Evolutionary conservation across 2,113 vertebrate species (phyloP).

Genomic region (Sinocyclocheilus maitianheensis): DNA sequence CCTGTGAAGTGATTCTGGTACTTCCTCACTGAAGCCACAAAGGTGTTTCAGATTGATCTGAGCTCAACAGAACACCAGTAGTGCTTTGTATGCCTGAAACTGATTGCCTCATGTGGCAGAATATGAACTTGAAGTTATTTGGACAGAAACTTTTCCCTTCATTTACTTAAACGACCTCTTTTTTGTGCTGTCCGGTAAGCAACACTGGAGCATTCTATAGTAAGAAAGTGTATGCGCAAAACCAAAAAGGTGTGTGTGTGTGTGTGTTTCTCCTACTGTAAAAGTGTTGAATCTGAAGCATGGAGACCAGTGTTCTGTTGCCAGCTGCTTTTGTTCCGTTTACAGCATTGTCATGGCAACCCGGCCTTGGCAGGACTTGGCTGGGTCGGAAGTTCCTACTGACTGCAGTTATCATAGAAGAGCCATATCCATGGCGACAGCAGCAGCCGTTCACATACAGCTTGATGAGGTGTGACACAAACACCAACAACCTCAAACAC

Average conservation of each 20-base stretch:
- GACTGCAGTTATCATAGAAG: conserved; percentile 53
- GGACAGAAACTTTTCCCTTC: background rate
- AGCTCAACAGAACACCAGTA: background rate
- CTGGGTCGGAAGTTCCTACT: conserved; percentile 61
- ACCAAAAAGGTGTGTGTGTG: background rate
- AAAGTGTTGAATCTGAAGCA: conserved; percentile 1
- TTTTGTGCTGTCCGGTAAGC: no score
- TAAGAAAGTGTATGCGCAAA: background rate
- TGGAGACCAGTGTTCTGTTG: background rate
- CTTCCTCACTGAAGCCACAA: background rate
- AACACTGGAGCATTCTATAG: background rate
- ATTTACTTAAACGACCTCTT: background rate
- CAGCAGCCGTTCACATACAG: conserved; percentile 67
- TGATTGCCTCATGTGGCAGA: background rate
- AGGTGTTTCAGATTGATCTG: background rate
- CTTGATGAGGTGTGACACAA: background rate
- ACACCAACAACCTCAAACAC: background rate
- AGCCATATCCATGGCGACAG: conserved; percentile 62
- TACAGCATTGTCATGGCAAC: conserved; percentile 65
- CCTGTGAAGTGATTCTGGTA: background rate
- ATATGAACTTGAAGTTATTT: background rate
- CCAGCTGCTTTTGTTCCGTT: conserved; percentile 61
- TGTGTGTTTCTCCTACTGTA: background rate
- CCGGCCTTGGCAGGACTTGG: conserved; percentile 54
- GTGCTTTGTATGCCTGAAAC: background rate